A percentile compares a stretch with the other conserved stretches of the same genome.
Evolutionary conservation across 2,888 invertebrate genomes (phyloP).

Genomic region (Ophion costatus): DNA sequence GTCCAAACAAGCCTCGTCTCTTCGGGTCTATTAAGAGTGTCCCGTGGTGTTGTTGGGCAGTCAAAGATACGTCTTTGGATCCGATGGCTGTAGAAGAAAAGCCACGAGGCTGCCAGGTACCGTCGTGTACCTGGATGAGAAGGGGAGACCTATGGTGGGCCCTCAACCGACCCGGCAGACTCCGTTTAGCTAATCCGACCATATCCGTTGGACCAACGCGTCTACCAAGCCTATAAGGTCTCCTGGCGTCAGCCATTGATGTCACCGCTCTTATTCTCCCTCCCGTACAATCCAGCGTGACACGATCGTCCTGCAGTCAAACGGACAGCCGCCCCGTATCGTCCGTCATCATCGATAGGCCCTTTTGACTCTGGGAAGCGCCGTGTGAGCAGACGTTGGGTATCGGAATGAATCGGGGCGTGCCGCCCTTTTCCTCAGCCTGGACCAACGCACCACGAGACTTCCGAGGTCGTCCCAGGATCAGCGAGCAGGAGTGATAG

Average conservation of each 20-base stretch:
- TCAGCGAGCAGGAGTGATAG: slow-evolving; percentile 37
- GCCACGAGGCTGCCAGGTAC: slow-evolving; percentile 71
- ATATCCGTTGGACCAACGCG: slow-evolving; percentile 60
- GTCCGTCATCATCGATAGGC: background rate
- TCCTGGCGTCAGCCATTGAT: slow-evolving; percentile 70
- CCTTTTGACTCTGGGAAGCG: background rate
- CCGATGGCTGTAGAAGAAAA: slow-evolving; percentile 65
- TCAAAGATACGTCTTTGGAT: slow-evolving; percentile 72
- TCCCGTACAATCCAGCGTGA: slow-evolving; percentile 47
- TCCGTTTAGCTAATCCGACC: slow-evolving; percentile 56
- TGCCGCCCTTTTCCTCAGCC: slow-evolving; percentile 59
- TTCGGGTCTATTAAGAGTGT: slow-evolving; percentile 80
- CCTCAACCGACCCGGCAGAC: slow-evolving; percentile 50
- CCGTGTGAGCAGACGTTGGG: slow-evolving; percentile 14
- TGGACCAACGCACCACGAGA: slow-evolving; percentile 12
- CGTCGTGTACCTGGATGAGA: slow-evolving; percentile 71
- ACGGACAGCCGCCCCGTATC: background rate
- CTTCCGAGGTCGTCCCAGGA: slow-evolving; percentile 27
- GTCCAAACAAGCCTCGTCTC: slow-evolving; percentile 81
- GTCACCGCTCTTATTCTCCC: slow-evolving; percentile 71
- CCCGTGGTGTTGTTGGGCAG: slow-evolving; percentile 72
- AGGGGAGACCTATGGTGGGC: slow-evolving; percentile 59
- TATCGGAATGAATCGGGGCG: slow-evolving; percentile 64
- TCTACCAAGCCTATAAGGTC: slow-evolving; percentile 49
- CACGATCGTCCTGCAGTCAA: background rate